Evolutionary conservation across 2,888 invertebrate genomes (phyloP).

Genomic region (Spodoptera exigua): DNA sequence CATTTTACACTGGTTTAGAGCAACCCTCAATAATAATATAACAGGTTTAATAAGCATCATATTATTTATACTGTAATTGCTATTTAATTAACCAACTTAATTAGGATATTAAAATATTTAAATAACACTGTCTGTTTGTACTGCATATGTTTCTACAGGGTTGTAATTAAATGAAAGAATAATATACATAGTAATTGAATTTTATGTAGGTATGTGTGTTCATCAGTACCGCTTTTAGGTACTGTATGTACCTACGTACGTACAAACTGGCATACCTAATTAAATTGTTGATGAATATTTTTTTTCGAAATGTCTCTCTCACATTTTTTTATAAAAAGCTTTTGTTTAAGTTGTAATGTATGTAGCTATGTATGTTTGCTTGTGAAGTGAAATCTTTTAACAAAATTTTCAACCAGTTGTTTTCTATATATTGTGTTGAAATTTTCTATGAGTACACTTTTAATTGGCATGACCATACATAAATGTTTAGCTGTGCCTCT

Average conservation of each 20-base stretch:
- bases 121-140: constrained; percentile 5
- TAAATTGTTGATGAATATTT: constrained; percentile 7
- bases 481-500: too few species aligned
- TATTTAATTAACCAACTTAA: constrained; percentile 17
- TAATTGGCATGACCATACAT: too few species aligned
- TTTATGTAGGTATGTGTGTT: constrained; percentile 9
- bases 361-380: too few species aligned
- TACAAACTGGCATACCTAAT: not conserved
- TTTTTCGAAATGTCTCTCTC: not conserved
- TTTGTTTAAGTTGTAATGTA: too few species aligned
- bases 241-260: too few species aligned
- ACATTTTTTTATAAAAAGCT: too few species aligned
- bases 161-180: constrained; percentile 16
- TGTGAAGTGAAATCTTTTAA: too few species aligned
- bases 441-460: too few species aligned
- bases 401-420: too few species aligned
- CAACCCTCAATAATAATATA: constrained; percentile 7
- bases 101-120: constrained; percentile 9
- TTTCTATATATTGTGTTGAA: too few species aligned
- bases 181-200: constrained; percentile 19
- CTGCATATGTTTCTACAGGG: not conserved
- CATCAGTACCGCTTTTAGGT: constrained; percentile 13
- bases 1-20: not conserved
- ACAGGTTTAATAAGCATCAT: constrained; percentile 1
- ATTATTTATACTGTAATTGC: constrained; percentile 13